Evolutionary conservation across 2,888 invertebrate genomes (phyloP).

Genomic region (Cantharis rufa): DNA sequence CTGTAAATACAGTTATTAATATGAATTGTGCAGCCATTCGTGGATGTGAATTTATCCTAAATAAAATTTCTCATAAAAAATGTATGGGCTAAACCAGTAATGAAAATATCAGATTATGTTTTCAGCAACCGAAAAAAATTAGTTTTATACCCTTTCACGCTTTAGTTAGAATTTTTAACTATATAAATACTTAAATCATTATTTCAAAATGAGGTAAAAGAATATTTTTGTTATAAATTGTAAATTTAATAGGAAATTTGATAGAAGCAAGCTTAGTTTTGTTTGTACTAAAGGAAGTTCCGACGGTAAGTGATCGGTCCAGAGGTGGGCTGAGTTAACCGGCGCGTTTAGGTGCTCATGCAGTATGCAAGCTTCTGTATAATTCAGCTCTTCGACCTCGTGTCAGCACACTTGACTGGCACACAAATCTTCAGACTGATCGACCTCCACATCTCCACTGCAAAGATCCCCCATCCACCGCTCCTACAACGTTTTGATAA

Average conservation of each 20-base stretch:
- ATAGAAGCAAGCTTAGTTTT: conserved; percentile 9
- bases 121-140: conserved; percentile 41
- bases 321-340: conserved; percentile 46
- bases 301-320: conserved; percentile 43
- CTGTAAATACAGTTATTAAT: neutral
- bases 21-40: neutral
- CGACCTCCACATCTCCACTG: conserved; percentile 34
- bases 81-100: conserved; percentile 51
- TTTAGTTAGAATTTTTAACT: neutral
- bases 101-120: conserved; percentile 53
- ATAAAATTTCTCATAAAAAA: conserved; percentile 46
- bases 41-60: conserved; percentile 29
- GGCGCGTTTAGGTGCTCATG: conserved; percentile 54
- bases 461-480: conserved; percentile 25
- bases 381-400: conserved; percentile 53
- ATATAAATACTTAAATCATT: neutral
- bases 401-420: conserved; percentile 56
- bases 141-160: neutral
- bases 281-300: conserved; percentile 27
- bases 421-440: conserved; percentile 54
- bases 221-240: neutral
- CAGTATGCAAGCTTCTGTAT: conserved; percentile 54
- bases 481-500: conserved; percentile 14
- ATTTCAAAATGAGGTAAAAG: neutral
- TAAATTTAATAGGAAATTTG: conserved; percentile 1